These are phyloP conservation scores for Beroe ovata DNA, from an alignment of 37 sponge, comb jelly and placozoan species.

Conservation along the genomic window DNA sequence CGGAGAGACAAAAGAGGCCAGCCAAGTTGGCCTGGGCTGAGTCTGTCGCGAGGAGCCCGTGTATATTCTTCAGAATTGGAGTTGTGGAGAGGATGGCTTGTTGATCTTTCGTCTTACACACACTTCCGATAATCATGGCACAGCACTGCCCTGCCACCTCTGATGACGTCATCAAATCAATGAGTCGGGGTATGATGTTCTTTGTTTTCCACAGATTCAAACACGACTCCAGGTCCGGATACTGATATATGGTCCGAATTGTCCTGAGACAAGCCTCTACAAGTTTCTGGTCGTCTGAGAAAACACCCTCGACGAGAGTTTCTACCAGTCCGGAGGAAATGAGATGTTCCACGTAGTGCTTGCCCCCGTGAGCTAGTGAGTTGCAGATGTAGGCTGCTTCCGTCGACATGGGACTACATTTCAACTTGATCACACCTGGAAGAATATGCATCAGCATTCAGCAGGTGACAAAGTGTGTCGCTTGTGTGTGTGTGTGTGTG, in stretches of 20 bases:
- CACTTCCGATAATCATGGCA: conserved; percentile 56
- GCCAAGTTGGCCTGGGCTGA: conserved; percentile 15
- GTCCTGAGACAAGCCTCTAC: conserved; percentile 69
- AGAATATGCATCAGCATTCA: too few relatives aligned
- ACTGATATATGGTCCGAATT: conserved; percentile 70
- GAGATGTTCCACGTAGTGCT: conserved; percentile 25
- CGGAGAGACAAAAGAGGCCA: conserved; percentile 31
- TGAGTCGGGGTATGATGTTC: conserved; percentile 15
- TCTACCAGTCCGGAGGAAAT: conserved; percentile 6
- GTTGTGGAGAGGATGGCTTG: conserved; percentile 65
- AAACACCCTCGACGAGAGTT: conserved; percentile 7
- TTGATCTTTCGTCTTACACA: conserved; percentile 48
- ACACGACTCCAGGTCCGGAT: conserved; percentile 23
- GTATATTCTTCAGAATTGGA: conserved; percentile 16
- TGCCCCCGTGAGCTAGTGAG: conserved; percentile 62
- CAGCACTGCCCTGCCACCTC: conserved; percentile 31
- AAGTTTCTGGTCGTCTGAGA: conserved; percentile 4
- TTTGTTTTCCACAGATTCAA: conserved; percentile 23
- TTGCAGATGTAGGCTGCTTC: conserved; percentile 60
- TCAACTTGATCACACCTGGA: conserved; percentile 42
- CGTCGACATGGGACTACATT: not conserved
- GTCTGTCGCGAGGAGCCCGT: conserved; percentile 11
- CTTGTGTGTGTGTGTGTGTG: too few relatives aligned
- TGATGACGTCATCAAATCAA: conserved; percentile 40
- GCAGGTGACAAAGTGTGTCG: too few relatives aligned